These are phyloP conservation scores for Drosophila erecta DNA, from an alignment of 1,140 invertebrate species.

Conservation along the genomic window DNA sequence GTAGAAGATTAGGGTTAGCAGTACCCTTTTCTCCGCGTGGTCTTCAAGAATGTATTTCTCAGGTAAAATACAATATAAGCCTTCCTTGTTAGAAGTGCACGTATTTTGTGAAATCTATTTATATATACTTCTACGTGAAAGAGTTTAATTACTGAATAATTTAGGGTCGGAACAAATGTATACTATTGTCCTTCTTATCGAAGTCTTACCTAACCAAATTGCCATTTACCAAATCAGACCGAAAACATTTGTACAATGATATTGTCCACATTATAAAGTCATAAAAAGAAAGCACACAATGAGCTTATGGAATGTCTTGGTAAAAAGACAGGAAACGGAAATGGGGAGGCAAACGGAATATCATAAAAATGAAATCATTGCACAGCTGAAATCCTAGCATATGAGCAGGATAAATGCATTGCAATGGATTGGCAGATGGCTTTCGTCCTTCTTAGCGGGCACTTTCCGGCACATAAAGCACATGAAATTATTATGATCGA, in stretches of 20 bases:
- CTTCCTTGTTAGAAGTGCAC: too few relatives aligned
- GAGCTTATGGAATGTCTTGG: constrained; percentile 14
- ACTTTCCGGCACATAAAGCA: constrained; percentile 74
- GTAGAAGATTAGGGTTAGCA: constrained; percentile 32
- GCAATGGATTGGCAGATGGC: constrained; percentile 61
- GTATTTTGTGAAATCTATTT: too few relatives aligned
- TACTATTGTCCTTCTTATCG: too few relatives aligned
- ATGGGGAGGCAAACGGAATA: constrained; percentile 25
- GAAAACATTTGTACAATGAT: background rate
- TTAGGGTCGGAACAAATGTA: too few relatives aligned
- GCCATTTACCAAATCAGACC: background rate
- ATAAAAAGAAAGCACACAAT: constrained; percentile 37
- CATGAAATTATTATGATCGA: constrained; percentile 79
- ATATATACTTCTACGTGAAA: background rate
- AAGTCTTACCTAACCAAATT: background rate
- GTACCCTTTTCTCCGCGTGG: background rate
- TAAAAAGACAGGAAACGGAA: constrained; percentile 36
- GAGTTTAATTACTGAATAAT: background rate
- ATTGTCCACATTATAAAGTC: constrained; percentile 44
- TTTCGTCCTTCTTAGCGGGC: constrained; percentile 33
- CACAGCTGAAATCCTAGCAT: constrained; percentile 26
- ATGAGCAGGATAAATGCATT: constrained; percentile 53
- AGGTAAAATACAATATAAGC: too few relatives aligned
- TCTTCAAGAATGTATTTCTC: background rate
- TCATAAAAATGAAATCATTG: constrained; percentile 72